A percentile compares a stretch with the other conserved stretches of the same genome.
Conservation (phyloP, 92 coral and sea anemone genomes). For the Actinernus sp. region DNA sequence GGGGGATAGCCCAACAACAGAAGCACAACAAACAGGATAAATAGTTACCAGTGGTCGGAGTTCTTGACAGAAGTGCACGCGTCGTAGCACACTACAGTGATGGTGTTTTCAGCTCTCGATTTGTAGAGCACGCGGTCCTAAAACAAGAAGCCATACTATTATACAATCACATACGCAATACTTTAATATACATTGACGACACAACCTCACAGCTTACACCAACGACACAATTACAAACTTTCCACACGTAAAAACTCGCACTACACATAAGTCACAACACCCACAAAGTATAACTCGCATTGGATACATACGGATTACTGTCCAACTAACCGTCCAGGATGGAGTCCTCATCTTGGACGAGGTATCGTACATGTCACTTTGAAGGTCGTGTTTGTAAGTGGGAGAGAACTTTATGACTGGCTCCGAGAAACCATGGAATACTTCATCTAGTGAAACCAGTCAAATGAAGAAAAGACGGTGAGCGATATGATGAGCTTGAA, state of each 20-base stretch:
- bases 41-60: constrained; percentile 88
- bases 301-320: no score
- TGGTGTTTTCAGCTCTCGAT: constrained; percentile 60
- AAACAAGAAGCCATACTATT: no score
- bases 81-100: constrained; percentile 64
- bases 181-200: not conserved
- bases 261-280: no score
- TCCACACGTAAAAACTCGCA: no score
- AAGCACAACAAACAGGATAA: no score
- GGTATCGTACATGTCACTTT: constrained; percentile 81
- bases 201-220: not conserved
- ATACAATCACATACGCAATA: no score
- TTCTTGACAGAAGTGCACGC: constrained; percentile 84
- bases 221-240: no score
- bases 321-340: constrained; percentile 93
- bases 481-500: no score
- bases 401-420: constrained; percentile 85
- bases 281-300: no score
- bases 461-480: no score
- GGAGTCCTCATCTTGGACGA: constrained; percentile 87
- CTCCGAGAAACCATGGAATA: constrained; percentile 86
- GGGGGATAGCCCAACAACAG: no score
- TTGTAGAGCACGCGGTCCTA: constrained; percentile 95
- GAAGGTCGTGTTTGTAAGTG: constrained; percentile 89
- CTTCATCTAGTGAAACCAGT: constrained; percentile 71